Conservation (phyloP, 1,140 invertebrate species). For the Cyclina sinensis region DNA sequence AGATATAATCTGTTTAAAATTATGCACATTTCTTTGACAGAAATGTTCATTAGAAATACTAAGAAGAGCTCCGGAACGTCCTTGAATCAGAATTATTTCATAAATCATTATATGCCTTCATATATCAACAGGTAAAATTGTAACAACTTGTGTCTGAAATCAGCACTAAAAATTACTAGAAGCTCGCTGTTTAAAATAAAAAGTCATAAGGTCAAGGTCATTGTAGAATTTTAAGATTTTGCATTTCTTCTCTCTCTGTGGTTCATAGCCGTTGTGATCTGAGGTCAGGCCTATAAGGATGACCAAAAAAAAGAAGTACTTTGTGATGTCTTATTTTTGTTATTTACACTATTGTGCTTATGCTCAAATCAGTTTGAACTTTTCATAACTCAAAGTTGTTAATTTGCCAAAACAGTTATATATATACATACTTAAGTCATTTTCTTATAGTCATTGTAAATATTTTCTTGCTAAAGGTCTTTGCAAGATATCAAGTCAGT, state of each 20-base stretch:
- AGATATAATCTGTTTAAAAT: no score
- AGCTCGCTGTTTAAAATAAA: no score
- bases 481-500: background rate
- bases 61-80: no score
- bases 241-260: background rate
- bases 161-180: no score
- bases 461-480: background rate
- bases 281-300: constrained; percentile 12
- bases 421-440: constrained; percentile 11
- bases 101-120: no score
- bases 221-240: background rate
- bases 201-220: background rate
- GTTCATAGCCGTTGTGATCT: constrained; percentile 1
- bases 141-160: no score
- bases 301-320: background rate
- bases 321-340: background rate
- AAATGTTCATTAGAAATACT: no score
- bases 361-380: background rate
- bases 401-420: constrained; percentile 16
- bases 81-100: no score
- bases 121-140: no score
- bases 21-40: no score
- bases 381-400: constrained; percentile 28
- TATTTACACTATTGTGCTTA: background rate
- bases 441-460: constrained; percentile 1